Conservation (phyloP, 2,797 vertebrate species). For the Percopsis omiscomaycus region DNA sequence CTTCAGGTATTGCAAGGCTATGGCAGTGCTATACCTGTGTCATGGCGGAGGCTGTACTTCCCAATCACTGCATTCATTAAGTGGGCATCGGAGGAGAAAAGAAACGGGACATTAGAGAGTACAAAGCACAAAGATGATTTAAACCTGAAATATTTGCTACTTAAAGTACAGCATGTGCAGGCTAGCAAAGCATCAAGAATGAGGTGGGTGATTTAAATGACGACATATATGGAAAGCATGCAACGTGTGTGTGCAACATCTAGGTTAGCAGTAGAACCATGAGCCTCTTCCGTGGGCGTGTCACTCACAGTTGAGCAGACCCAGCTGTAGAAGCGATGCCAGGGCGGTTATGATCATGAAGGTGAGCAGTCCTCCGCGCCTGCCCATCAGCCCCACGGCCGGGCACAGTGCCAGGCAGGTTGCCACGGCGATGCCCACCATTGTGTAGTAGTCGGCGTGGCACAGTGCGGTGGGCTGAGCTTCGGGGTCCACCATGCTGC, state of each 20-base stretch:
- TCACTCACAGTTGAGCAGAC: slow-evolving; percentile 92
- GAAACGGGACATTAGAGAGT: slow-evolving; percentile 34
- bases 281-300: no score
- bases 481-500: slow-evolving; percentile 91
- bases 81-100: slow-evolving; percentile 16
- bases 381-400: slow-evolving; percentile 87
- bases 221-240: background rate
- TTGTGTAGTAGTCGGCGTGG: slow-evolving; percentile 89
- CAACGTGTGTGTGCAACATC: background rate
- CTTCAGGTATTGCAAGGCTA: background rate
- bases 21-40: slow-evolving; percentile 66
- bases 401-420: slow-evolving; percentile 92
- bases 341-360: slow-evolving; percentile 97
- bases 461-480: slow-evolving; percentile 84
- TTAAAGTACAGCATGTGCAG: slow-evolving; percentile 37
- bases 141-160: slow-evolving; percentile 45
- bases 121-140: slow-evolving; percentile 8
- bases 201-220: slow-evolving; percentile 1
- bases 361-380: slow-evolving; percentile 91
- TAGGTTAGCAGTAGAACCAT: background rate
- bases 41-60: slow-evolving; percentile 81
- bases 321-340: slow-evolving; percentile 92
- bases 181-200: slow-evolving; percentile 27
- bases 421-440: slow-evolving; percentile 90
- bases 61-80: slow-evolving; percentile 72